Evolutionary conservation across 2,797 vertebrate species (phyloP), one percentile per base, ranked within the genome.

Genomic region (Acanthopagrus latus): DNA sequence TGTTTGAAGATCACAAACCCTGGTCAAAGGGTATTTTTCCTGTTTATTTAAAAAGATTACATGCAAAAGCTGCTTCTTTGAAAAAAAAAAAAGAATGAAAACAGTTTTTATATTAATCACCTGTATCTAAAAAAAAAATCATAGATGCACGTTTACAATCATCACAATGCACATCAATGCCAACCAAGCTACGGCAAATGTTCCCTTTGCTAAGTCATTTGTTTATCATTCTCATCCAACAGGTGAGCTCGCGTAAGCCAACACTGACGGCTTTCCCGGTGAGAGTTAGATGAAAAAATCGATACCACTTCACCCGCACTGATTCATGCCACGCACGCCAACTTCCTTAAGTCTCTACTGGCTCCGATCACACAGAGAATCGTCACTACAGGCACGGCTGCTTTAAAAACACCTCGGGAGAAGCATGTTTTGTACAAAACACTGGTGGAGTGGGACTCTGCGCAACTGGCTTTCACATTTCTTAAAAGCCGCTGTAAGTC

Each of bases 1-100:
- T 62, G 46, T 69, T 51, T 75, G 44, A 66, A 67, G 57, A 70
- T 71, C 65, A 73, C 47, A 81, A n/a, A 74, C 69, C 43, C 16
- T 20, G 43, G 47, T 74, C 63, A 64, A 68, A 65, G 27, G 11
- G 14, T 48, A 33, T 69, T 78, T 75, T 62, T 51, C 56, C 63
- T 56, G 64, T 33, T 76, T 67, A 59, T 60, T 58, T 20, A 52
- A 43, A 69, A 55, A 43, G 21, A 41, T 27, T 0, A 14, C 51
- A 73, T 62, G 44, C 64, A 55, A 79, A 74, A 43, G 65, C 16
- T 1, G 0, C 3, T 69, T 6, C 1, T 52, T 58, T 57, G 5
- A 48, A 57, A 57, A 41, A 4, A 3, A 18, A 52, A 23, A 57
- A 41, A 5, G 2, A 18, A 52, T 27, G 25, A 63, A 52, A 55